Conservation (phyloP, 2,113 vertebrate genomes). For the Heteronetta atricapilla region DNA sequence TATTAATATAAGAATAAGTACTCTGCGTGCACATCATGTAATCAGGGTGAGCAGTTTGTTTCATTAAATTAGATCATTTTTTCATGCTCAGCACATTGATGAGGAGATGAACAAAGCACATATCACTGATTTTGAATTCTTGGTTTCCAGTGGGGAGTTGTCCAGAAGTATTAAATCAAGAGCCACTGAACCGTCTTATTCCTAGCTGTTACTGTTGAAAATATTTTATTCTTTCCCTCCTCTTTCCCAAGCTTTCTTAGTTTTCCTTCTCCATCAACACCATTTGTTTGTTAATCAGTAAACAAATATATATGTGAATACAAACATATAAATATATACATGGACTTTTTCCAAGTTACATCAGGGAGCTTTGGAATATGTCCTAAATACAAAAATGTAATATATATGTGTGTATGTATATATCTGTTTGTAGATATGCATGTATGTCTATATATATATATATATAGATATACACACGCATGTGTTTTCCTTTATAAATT, state of each 20-base stretch:
- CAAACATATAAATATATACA: background rate
- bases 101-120: constrained; percentile 19
- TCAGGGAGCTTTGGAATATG: background rate
- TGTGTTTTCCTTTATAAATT: background rate
- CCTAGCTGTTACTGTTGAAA: background rate
- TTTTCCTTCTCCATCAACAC: background rate
- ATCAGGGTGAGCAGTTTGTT: background rate
- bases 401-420: background rate
- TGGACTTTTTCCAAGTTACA: background rate
- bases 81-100: constrained; percentile 35
- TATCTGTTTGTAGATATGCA: background rate
- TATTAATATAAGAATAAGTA: background rate
- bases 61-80: constrained; percentile 4
- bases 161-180: constrained; percentile 22
- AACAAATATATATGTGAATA: background rate
- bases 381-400: background rate
- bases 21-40: background rate
- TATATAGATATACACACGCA: no score
- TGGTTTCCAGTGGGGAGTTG: constrained; percentile 7
- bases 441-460: background rate
- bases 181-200: background rate
- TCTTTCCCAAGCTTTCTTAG: background rate
- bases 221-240: background rate
- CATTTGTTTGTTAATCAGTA: background rate
- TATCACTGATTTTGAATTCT: constrained; percentile 25